Percentiles rank a stretch among this genome's conserved stretches.
Conservation (phyloP, 92 coral and sea anemone species). For the Anthopleura xanthogrammica region DNA sequence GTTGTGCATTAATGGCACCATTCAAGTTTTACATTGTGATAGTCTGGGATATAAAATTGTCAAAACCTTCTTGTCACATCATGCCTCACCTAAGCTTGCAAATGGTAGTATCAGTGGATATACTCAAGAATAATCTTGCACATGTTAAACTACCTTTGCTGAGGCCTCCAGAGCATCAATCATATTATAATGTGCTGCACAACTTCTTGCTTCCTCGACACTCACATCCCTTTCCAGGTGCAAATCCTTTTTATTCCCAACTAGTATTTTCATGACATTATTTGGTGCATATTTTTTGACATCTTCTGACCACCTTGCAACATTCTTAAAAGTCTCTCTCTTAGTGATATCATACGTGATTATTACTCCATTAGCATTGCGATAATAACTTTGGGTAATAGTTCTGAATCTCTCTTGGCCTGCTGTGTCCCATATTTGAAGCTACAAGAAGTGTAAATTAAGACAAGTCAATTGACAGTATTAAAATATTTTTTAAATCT, state of each 20-base stretch:
- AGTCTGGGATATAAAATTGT: no score
- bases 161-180: conserved; percentile 81
- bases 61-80: no score
- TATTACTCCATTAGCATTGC: conserved; percentile 85
- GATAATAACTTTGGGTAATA: conserved; percentile 95
- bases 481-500: not conserved
- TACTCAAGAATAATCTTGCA: no score
- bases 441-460: conserved; percentile 27
- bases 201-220: conserved; percentile 69
- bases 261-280: conserved; percentile 77
- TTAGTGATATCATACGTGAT: conserved; percentile 90
- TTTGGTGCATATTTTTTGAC: conserved; percentile 81
- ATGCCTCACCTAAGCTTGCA: no score
- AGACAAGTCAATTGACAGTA: not conserved
- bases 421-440: conserved; percentile 98
- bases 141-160: conserved; percentile 70
- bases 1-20: no score
- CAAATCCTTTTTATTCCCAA: conserved; percentile 90
- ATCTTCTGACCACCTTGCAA: conserved; percentile 87
- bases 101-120: no score
- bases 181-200: conserved; percentile 73
- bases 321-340: conserved; percentile 77
- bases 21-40: no score
- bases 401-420: conserved; percentile 96
- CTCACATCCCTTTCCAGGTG: conserved; percentile 69